These are phyloP conservation scores for Ashinkailepas kermadecensis DNA, from an alignment of 2,888 invertebrate genomes.

Conservation along the genomic window DNA sequence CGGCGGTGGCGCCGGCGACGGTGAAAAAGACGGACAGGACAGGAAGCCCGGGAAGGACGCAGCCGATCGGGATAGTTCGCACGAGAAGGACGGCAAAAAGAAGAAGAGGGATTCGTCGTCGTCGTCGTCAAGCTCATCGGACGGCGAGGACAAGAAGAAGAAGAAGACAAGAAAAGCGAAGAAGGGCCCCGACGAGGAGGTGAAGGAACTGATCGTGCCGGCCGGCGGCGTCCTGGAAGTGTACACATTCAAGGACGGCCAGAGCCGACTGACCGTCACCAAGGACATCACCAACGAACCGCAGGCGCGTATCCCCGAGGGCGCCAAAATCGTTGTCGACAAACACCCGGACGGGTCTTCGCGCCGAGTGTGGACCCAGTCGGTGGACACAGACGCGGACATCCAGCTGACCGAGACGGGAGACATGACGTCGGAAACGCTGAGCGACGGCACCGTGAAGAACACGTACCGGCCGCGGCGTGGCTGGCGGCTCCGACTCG, in stretches of 20 bases:
- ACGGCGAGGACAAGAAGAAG: neutral
- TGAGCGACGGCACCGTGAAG: conserved; percentile 12
- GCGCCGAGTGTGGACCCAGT: conserved; percentile 3
- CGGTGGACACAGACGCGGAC: conserved; percentile 11
- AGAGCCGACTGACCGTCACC: neutral
- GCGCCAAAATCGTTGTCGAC: neutral
- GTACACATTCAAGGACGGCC: conserved; percentile 9
- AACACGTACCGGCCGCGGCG: conserved; percentile 16
- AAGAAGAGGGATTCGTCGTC: neutral
- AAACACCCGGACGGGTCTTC: conserved; percentile 9
- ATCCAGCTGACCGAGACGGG: conserved; percentile 11
- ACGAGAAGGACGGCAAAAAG: neutral
- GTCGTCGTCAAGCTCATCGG: neutral
- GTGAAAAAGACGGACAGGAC: neutral
- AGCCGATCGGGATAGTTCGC: neutral
- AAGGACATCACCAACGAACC: conserved; percentile 13
- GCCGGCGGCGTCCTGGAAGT: neutral
- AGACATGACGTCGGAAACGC: neutral
- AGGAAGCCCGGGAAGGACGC: neutral
- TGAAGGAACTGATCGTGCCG: neutral
- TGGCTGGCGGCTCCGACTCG: conserved; percentile 7
- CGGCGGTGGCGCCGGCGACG: neutral
- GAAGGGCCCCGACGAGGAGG: neutral
- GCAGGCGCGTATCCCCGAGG: neutral
- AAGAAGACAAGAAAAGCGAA: neutral